A percentile compares a stretch with the other conserved stretches of the same genome.
Conservation (phyloP, 2,797 vertebrate species). For the Hylomyscus alleni region DNA sequence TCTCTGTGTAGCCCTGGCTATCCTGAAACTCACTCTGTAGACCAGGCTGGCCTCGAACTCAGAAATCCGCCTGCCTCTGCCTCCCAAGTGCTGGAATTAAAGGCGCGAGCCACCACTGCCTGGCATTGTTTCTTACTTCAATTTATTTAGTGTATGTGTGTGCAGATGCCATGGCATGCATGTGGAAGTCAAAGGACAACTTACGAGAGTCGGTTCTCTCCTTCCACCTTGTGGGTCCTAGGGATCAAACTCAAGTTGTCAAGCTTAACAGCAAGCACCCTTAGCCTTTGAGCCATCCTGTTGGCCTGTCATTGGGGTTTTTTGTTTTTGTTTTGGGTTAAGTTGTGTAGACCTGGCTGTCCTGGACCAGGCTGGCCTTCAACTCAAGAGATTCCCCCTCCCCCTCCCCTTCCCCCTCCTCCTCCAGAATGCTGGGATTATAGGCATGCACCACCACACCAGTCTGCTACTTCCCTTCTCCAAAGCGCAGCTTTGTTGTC, state of each 20-base stretch:
- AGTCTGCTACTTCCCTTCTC: background rate
- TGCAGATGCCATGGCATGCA: background rate
- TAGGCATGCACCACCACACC: background rate
- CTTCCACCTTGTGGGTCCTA: background rate
- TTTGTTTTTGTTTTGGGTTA: background rate
- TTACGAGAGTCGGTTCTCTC: background rate
- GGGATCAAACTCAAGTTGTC: background rate
- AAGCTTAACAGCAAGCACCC: background rate
- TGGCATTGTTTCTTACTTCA: background rate
- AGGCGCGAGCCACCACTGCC: too few relatives aligned
- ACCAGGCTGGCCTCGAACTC: too few relatives aligned
- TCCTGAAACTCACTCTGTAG: too few relatives aligned
- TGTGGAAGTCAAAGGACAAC: background rate
- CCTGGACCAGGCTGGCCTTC: background rate
- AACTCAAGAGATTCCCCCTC: background rate
- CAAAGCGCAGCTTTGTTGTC: constrained; percentile 27
- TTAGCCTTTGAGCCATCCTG: background rate
- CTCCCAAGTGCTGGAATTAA: too few relatives aligned
- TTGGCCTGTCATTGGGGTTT: background rate
- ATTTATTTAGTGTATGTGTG: background rate
- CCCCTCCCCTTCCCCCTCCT: too few relatives aligned
- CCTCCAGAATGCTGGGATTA: background rate
- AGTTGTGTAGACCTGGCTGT: background rate
- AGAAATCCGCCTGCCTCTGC: too few relatives aligned
- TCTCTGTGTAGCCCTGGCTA: too few relatives aligned